Evolutionary conservation across 2,113 vertebrate species (phyloP), one percentile per base, ranked within the genome.

Genomic region (Gavia stellata): DNA sequence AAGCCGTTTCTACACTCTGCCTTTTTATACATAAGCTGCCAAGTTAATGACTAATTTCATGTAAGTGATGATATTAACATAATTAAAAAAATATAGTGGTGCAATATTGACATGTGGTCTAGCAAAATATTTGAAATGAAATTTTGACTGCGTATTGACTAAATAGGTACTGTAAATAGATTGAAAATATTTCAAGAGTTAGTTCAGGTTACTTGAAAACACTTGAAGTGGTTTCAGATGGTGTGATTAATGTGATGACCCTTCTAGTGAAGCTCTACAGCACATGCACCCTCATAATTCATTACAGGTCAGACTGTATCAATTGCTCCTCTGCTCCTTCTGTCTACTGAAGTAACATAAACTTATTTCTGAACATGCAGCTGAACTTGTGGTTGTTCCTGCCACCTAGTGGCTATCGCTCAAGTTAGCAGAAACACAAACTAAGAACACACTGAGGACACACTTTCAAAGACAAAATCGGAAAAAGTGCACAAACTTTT

Each of bases 341-440:
- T 21, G n/a, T 62, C 56, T 26, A 6, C 26, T 1, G 2, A 65
- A 66, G 23, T 3, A 87, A 45, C 23, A 6, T 5, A n/a, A 71
- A 8, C 1, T 0, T 2, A 42, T 58, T 94, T 28, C 50, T 29
- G 70, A 55, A 38, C 50, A 38, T 6, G 5, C 38, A 3, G 9
- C 58, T 63, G 16, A 96, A 95, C 12, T 84, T 17, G 70, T 29
- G 95, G 97, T 40, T 92, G 50, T 4, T 96, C 67, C 94, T 97
- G 97, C 67, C 97, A 97, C 89, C 97, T 96, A 59, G 93, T 88
- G 97, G 93, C 58, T 49, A 13, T 3, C 3, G 9, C 55, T 77
- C 45, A 44, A 52, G 4, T 58, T 88, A 80, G 36, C 79, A 79
- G 38, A 52, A 91, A 66, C 49, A 34, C 59, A 71, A 58, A 58